Evolutionary conservation across 2,888 invertebrate genomes (phyloP).

Genomic region (Bhutanitis thaidina): DNA sequence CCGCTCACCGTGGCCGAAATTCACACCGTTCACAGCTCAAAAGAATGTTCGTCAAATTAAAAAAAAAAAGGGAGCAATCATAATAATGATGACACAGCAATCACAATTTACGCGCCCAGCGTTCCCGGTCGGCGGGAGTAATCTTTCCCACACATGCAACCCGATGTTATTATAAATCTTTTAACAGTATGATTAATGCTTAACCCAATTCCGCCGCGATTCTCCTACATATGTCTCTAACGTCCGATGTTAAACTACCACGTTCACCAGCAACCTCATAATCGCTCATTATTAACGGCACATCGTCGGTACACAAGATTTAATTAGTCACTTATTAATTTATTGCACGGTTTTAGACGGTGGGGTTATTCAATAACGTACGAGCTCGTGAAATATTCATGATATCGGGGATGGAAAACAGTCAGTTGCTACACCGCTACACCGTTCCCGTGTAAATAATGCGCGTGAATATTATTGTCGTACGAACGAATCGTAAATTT

Average conservation of each 20-base stretch:
- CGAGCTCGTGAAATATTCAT: slow-evolving; percentile 10
- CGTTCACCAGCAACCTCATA: slow-evolving; percentile 23
- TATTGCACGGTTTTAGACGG: slow-evolving; percentile 14
- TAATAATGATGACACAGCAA: too few relatives aligned
- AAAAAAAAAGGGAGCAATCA: too few relatives aligned
- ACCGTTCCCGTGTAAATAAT: slow-evolving; percentile 5
- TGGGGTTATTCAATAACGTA: slow-evolving; percentile 6
- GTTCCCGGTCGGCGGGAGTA: neutral
- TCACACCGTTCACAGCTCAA: too few relatives aligned
- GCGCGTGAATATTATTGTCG: neutral
- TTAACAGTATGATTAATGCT: slow-evolving; percentile 43
- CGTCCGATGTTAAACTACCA: slow-evolving; percentile 33
- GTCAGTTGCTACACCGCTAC: slow-evolving; percentile 5
- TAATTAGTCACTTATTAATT: slow-evolving; percentile 21
- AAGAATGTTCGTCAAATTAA: too few relatives aligned
- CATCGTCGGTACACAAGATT: slow-evolving; percentile 7
- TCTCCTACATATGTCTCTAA: slow-evolving; percentile 32
- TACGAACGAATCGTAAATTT: neutral
- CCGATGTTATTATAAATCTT: slow-evolving; percentile 31
- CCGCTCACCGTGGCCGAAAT: too few relatives aligned
- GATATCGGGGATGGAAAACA: slow-evolving; percentile 8
- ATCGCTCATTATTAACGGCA: slow-evolving; percentile 18
- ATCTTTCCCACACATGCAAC: slow-evolving; percentile 6
- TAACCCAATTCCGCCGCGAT: slow-evolving; percentile 32
- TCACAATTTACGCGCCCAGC: too few relatives aligned